Percentiles rank a stretch among this genome's conserved stretches.
phyloP scores from a whole-genome alignment of 2,797 vertebrate genomes.

The Eurystomus glaucurus region DNA sequence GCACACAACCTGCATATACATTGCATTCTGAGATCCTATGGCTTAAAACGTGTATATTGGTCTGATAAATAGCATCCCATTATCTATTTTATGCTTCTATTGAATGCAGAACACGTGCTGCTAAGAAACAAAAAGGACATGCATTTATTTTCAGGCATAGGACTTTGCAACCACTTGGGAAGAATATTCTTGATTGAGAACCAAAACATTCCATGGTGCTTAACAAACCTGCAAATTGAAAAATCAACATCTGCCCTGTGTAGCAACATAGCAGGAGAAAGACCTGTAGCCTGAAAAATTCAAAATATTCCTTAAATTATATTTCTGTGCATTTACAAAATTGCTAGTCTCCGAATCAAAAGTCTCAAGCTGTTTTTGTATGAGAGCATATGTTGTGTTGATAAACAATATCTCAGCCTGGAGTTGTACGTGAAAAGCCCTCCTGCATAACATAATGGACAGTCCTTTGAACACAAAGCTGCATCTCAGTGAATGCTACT shows the following conservation, averaged over 20 bases:
- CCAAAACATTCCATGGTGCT: constrained; percentile 87
- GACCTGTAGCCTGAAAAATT: constrained; percentile 76
- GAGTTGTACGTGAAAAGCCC: constrained; percentile 9
- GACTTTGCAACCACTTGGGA: constrained; percentile 86
- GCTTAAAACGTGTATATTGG: constrained; percentile 56
- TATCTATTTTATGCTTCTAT: constrained; percentile 45
- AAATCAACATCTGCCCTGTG: constrained; percentile 84
- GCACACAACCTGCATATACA: not conserved
- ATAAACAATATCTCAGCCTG: constrained; percentile 67
- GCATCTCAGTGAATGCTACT: constrained; percentile 37
- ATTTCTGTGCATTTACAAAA: constrained; percentile 82
- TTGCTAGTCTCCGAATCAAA: constrained; percentile 78
- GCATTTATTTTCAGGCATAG: constrained; percentile 82
- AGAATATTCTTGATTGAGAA: constrained; percentile 89
- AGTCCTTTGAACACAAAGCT: not conserved
- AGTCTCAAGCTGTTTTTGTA: constrained; percentile 80
- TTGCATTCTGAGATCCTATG: not conserved
- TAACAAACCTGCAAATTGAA: constrained; percentile 90
- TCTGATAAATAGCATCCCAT: constrained; percentile 62
- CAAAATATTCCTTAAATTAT: constrained; percentile 82
- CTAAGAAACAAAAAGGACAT: constrained; percentile 79
- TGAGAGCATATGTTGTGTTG: constrained; percentile 66
- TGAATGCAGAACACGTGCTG: constrained; percentile 72
- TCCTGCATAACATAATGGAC: constrained; percentile 48
- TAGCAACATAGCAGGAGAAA: constrained; percentile 74